phyloP scores from a whole-genome alignment of 2,888 invertebrate genomes.

The Tholera decimalis region DNA sequence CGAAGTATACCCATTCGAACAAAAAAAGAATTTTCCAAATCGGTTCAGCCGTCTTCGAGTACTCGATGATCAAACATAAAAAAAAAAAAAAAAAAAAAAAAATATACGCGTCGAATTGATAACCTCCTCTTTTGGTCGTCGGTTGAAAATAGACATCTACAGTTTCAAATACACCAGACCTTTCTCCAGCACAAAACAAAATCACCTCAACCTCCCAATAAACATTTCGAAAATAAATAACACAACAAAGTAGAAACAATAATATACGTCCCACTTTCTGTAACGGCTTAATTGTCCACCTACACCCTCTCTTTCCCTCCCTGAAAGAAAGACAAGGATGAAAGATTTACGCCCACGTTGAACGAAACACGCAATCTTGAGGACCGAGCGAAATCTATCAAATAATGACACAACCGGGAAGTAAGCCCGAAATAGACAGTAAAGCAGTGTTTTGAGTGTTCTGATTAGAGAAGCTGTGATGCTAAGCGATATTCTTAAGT shows the following conservation, averaged over 20 bases:
- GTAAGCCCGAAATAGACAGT: constrained; percentile 57
- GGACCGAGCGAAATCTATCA: constrained; percentile 65
- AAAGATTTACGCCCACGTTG: constrained; percentile 64
- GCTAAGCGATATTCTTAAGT: not conserved
- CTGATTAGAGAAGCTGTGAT: not conserved
- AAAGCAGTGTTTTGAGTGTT: constrained; percentile 23
- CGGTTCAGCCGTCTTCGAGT: too few species aligned
- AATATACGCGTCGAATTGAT: too few species aligned
- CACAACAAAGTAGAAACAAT: constrained; percentile 59
- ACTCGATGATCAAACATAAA: too few species aligned
- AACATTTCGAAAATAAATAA: constrained; percentile 55
- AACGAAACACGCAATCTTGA: constrained; percentile 65
- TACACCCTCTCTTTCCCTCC: constrained; percentile 41
- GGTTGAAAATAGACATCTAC: too few species aligned
- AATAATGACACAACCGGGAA: constrained; percentile 67
- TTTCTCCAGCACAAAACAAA: constrained; percentile 20
- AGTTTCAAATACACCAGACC: not conserved
- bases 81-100: too few species aligned
- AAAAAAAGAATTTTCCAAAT: too few species aligned
- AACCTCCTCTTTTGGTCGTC: too few species aligned
- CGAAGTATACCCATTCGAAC: too few species aligned
- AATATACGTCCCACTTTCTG: constrained; percentile 65
- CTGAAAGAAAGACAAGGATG: constrained; percentile 40
- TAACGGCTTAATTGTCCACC: constrained; percentile 60
- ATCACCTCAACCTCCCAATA: constrained; percentile 27